Conservation (phyloP, 2,113 vertebrate genomes). For the Halcyon malimbica region DNA sequence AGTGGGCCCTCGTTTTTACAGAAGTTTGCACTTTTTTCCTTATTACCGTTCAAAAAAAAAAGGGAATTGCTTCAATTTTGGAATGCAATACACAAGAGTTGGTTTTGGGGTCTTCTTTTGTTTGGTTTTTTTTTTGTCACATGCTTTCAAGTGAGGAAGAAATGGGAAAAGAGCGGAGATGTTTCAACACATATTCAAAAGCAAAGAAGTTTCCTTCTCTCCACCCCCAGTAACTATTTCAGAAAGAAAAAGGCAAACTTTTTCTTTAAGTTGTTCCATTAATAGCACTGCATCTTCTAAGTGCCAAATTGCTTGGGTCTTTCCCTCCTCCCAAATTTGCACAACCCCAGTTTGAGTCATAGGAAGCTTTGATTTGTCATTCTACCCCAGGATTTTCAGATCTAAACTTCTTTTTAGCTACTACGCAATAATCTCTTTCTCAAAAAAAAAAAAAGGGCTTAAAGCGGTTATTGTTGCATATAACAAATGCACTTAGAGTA, state of each 20-base stretch:
- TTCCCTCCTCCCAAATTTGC: neutral
- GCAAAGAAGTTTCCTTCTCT: neutral
- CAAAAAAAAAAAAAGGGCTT: neutral
- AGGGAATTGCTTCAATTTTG: neutral
- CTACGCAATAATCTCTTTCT: neutral
- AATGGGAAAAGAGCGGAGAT: neutral
- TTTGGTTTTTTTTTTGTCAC: neutral
- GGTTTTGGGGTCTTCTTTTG: neutral
- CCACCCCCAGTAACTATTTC: neutral
- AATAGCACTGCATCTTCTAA: neutral
- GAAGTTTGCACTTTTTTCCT: neutral
- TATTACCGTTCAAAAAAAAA: neutral
- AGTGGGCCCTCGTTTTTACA: neutral
- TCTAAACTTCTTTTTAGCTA: slow-evolving; percentile 4
- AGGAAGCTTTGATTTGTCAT: neutral
- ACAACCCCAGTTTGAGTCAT: neutral
- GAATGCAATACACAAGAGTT: accelerated
- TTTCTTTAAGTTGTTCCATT: neutral
- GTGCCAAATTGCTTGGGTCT: neutral
- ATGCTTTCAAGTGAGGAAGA: neutral
- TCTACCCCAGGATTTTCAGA: slow-evolving; percentile 6
- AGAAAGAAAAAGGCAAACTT: neutral
- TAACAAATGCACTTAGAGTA: slow-evolving; percentile 32
- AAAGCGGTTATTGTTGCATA: slow-evolving; percentile 28
- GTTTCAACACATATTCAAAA: slow-evolving; percentile 3